phyloP scores from a whole-genome alignment of 1,140 invertebrate genomes.

The Cyclina sinensis region DNA sequence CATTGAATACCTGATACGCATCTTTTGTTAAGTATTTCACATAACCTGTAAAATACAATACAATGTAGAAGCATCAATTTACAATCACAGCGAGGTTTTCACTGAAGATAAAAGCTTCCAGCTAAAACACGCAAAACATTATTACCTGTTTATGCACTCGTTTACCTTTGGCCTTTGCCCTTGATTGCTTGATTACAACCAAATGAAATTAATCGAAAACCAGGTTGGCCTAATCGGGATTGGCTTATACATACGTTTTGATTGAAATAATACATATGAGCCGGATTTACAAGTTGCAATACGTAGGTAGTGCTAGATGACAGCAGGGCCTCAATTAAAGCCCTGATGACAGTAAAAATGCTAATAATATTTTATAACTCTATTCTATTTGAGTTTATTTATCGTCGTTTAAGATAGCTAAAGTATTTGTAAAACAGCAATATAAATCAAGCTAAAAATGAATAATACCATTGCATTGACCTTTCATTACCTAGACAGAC shows the following conservation, averaged over 20 bases:
- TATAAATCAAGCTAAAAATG: too few species aligned
- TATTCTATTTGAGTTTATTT: too few species aligned
- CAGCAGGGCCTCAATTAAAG: too few species aligned
- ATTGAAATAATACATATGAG: too few species aligned
- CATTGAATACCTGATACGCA: constrained; percentile 40
- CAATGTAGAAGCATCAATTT: neutral
- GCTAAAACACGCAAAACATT: constrained; percentile 1
- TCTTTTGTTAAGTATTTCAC: neutral
- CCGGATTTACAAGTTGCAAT: too few species aligned
- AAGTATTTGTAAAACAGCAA: too few species aligned
- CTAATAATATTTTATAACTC: too few species aligned
- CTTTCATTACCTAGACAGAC: too few species aligned
- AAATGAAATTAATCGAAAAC: neutral
- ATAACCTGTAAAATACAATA: constrained; percentile 18
- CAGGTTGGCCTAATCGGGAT: neutral
- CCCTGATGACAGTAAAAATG: too few species aligned
- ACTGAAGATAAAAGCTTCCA: neutral
- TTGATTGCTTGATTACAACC: neutral
- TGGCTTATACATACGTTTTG: neutral
- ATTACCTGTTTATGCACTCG: neutral
- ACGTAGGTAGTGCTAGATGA: too few species aligned
- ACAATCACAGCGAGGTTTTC: neutral
- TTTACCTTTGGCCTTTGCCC: constrained; percentile 7
- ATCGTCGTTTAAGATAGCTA: too few species aligned
- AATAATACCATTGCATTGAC: too few species aligned